phyloP scores from a whole-genome alignment of 2,113 vertebrate genomes.

The Phylloscopus whistleri region DNA sequence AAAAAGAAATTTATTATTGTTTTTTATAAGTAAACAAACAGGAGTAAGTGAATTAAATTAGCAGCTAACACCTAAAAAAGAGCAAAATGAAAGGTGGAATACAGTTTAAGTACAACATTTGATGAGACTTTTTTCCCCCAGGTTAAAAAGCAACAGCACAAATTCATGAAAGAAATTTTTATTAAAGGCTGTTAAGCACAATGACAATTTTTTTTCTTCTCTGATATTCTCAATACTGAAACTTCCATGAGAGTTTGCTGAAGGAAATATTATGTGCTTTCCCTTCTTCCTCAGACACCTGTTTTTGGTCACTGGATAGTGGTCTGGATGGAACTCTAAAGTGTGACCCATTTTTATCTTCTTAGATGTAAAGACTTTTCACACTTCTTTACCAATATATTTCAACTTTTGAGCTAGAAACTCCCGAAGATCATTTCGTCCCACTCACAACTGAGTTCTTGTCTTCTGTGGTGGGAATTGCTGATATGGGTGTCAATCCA shows the following conservation, averaged over 20 bases:
- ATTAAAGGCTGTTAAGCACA: not conserved
- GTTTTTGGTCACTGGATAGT: not conserved
- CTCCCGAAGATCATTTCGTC: not conserved
- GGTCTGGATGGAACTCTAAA: not conserved
- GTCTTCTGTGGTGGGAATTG: not conserved
- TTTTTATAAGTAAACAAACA: not conserved
- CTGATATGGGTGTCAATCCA: not conserved
- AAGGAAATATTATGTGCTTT: not conserved
- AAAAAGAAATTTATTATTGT: not conserved
- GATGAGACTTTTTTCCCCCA: accelerated
- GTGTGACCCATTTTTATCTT: not conserved
- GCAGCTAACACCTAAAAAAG: not conserved
- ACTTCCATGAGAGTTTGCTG: not conserved
- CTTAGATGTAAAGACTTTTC: not conserved
- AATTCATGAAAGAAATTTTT: not conserved
- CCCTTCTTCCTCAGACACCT: not conserved
- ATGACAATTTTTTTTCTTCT: not conserved
- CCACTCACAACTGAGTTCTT: not conserved
- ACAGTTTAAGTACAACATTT: not conserved
- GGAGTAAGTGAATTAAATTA: not conserved
- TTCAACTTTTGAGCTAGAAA: not conserved
- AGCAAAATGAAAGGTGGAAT: not conserved
- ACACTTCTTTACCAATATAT: not conserved
- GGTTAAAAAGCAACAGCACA: not conserved
- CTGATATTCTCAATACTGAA: not conserved